These are phyloP conservation scores for Hydrozoanthus tunicans DNA, from an alignment of 64 coral and sea anemone genomes.

Conservation along the genomic window DNA sequence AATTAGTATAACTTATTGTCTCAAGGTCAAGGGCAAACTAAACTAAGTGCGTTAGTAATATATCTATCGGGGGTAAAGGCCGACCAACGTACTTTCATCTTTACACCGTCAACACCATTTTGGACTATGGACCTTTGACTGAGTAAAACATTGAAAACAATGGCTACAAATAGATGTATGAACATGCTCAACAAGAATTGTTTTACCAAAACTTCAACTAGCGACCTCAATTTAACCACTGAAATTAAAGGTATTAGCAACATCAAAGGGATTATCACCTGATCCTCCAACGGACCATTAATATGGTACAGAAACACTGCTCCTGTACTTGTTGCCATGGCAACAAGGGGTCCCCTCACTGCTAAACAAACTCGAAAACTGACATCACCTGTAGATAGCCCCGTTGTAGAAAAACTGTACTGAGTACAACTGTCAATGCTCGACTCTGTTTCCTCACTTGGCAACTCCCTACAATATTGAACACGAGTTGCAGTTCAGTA, in stretches of 20 bases:
- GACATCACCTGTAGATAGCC: conserved; percentile 27
- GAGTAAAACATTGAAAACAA: no score
- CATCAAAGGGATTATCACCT: conserved; percentile 33
- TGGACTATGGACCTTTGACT: no score
- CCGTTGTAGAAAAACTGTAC: conserved; percentile 61
- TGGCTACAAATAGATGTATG: no score
- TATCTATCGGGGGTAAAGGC: no score
- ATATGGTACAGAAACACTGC: conserved; percentile 76
- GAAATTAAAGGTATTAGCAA: neutral
- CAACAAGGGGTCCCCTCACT: conserved; percentile 72
- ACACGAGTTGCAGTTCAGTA: neutral
- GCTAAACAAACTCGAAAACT: conserved; percentile 61
- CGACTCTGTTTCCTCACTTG: neutral
- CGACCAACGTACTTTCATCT: no score
- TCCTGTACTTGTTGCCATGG: conserved; percentile 75
- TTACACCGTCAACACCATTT: no score
- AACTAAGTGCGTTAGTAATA: no score
- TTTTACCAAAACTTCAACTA: no score
- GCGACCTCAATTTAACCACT: no score
- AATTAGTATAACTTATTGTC: no score
- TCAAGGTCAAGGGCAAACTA: no score
- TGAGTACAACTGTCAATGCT: conserved; percentile 26
- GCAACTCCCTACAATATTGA: conserved; percentile 29
- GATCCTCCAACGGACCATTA: conserved; percentile 58
- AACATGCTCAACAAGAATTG: no score